phyloP scores from a whole-genome alignment of 2,888 invertebrate genomes.

The Temnothorax rugatulus region DNA sequence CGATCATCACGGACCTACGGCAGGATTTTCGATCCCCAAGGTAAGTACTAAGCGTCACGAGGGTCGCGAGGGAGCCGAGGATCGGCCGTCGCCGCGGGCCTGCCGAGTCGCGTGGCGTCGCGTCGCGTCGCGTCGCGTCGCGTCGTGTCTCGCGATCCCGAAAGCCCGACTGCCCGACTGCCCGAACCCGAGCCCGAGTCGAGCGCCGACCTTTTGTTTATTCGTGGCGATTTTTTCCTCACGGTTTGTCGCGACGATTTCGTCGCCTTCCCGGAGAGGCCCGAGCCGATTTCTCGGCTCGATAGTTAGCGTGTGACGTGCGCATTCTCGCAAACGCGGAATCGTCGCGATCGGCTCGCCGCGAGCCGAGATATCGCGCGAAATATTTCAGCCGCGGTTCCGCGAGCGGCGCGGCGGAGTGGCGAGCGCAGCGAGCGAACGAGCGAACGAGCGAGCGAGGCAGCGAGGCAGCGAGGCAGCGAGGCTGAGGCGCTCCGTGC shows the following conservation, averaged over 20 bases:
- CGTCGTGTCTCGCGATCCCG: too few species aligned
- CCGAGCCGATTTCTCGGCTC: slow-evolving; percentile 71
- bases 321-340: slow-evolving; percentile 65
- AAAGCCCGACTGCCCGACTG: slow-evolving; percentile 57
- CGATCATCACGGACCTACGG: slow-evolving; percentile 78
- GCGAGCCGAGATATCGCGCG: slow-evolving; percentile 76
- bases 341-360: slow-evolving; percentile 63
- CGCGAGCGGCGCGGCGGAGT: neutral
- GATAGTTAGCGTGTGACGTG: slow-evolving; percentile 71
- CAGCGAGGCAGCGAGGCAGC: slow-evolving; percentile 57
- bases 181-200: slow-evolving; percentile 54
- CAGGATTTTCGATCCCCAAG: slow-evolving; percentile 83
- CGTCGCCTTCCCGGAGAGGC: slow-evolving; percentile 58
- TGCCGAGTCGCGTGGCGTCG: slow-evolving; percentile 8
- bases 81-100: neutral
- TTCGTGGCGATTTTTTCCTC: slow-evolving; percentile 83
- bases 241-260: slow-evolving; percentile 76
- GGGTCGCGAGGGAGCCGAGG: slow-evolving; percentile 13
- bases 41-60: slow-evolving; percentile 76
- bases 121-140: neutral
- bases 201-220: slow-evolving; percentile 84
- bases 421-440: neutral
- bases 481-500: slow-evolving; percentile 69
- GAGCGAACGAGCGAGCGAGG: slow-evolving; percentile 49
- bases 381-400: slow-evolving; percentile 78